Base-by-base conservation (phyloP, 2,797 vertebrate genomes). In the Telmatherina bonti region DNA sequence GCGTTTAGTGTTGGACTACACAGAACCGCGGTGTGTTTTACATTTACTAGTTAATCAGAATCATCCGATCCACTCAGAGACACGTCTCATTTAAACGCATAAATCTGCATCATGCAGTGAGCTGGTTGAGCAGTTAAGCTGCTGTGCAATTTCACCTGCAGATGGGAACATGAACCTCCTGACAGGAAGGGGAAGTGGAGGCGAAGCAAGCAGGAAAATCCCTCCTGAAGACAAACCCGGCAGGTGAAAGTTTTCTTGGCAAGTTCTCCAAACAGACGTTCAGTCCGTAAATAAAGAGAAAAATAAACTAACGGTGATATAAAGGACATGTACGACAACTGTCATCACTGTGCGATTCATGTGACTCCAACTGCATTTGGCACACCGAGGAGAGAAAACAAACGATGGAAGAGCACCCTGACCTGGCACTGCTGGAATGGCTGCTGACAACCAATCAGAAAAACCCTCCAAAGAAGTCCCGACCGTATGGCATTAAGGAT, bases 401-500 rank as follows among this genome's bases (percentile, higher is more conserved):
- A 12, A 18, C 27, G 69, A 29, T n/a, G 62, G 47, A 78, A 74
- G 67, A 51, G 13, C 80, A 78, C 78, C 81, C 16, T 77, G 81
- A 57, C 72, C 77, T 88, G 89, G 90, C 88, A 89, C 88, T 74
- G 78, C 70, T 85, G 81, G 82, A 86, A 90, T 74, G 78, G 77
- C 81, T 67, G 63, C n/a, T 72, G 29, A 75, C 22, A 61, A 76
- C 55, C 41, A 76, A 67, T 47, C n/a, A 31, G 20, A 36, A 65
- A 69, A 27, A 30, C 26, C 2, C 73, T 35, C 7, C 0, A 52
- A 60, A 9, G 1, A 24, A 43, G 8, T 49, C 54, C 47, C 69
- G 52, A 67, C 52, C 41, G 33, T 51, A 70, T 53, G 76, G 79
- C 59, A 36, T 74, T 1, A 56, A 62, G 59, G 64, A 43, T 2